Conservation (phyloP, 2,113 vertebrate species). For the Oreamnos americanus region DNA sequence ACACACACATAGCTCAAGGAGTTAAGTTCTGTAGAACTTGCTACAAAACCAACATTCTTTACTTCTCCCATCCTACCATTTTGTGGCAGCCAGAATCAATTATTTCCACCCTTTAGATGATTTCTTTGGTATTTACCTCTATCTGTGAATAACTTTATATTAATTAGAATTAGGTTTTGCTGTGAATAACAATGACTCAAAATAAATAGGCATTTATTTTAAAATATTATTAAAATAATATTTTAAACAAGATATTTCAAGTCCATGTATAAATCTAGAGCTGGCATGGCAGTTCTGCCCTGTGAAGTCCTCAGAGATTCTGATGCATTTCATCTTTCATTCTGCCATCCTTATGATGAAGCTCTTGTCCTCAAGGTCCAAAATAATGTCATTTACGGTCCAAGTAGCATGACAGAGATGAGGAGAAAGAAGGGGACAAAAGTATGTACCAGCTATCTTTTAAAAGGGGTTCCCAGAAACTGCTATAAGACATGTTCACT, state of each 20-base stretch:
- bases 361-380: neutral
- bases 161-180: neutral
- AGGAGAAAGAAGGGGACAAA: neutral
- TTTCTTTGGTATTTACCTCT: slow-evolving; percentile 7
- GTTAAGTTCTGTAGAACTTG: neutral
- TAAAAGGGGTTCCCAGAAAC: neutral
- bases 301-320: neutral
- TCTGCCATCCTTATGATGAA: neutral
- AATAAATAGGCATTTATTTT: neutral
- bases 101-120: neutral
- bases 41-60: neutral
- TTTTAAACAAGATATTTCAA: neutral
- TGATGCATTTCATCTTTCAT: neutral
- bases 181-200: neutral
- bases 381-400: neutral
- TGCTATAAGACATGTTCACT: neutral
- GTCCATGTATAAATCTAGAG: neutral
- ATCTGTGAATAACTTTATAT: neutral
- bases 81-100: neutral
- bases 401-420: neutral
- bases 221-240: neutral
- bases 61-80: neutral
- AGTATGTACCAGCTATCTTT: neutral
- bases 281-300: neutral
- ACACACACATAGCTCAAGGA: neutral